Evolutionary conservation across 1,140 invertebrate genomes (phyloP), one percentile per base, ranked within the genome.

Genomic region (Drosophila oshimai): DNA sequence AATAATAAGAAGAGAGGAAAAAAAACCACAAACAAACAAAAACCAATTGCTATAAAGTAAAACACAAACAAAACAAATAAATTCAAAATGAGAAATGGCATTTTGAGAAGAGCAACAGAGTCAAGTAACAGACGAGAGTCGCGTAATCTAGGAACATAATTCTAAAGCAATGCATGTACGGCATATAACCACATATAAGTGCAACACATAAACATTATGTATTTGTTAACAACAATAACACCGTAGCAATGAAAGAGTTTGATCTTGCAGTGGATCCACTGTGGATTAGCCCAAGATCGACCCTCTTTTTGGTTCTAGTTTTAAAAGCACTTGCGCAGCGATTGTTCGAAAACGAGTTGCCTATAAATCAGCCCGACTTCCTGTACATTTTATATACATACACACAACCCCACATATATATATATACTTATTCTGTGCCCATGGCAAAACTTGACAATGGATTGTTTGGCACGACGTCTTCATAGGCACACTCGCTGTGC

Each of bases 311-410:
- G 58, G 18, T 58, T 62, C 15, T 71, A 71, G 28, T 60, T 70
- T 31, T 36, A 33, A 6, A 22, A 28, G 46, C 68, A 72, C 54
- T 73, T 67, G 74, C 70, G 62, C 50, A 84, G 79, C 79, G 79
- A 84, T 58, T 79, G 74, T 36, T 71, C 37, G 49, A 39, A 55
- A 68, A 50, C 24, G 58, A 36, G 37, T 49, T 44, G 68, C 42
- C 57, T 28, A 49, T 62, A 29, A 61, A 46, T 7, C 28, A 33
- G 67, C 37, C 44, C 18, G 61, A 46, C 61, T 36, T 86, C 51
- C 74, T 86, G 74, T 84, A 86, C 80, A 83, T 79, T 84, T 80
- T 62, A 67, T 84, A 84, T 78, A 51, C 34, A 58, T 60, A 74
- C 42, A 51, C 44, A 57, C 12, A 65, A 12, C 33, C 37, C 39